These are phyloP conservation scores for Coptodon bakossiorum DNA, from an alignment of 2,113 vertebrate species.

Conservation along the genomic window DNA sequence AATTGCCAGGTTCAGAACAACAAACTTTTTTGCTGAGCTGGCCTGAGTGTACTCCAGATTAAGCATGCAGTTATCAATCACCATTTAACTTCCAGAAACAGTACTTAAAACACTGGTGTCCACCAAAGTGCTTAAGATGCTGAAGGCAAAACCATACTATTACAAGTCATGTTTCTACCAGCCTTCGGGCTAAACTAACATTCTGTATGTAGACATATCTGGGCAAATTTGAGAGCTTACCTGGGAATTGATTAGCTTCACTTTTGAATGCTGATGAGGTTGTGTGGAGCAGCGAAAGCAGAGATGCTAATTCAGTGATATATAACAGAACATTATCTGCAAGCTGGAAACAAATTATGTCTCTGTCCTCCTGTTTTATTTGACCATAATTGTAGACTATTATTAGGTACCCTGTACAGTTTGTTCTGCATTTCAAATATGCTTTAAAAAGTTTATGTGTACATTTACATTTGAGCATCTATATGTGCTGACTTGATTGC, in stretches of 20 bases:
- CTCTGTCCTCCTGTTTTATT: neutral
- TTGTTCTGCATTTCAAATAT: neutral
- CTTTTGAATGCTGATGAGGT: slow-evolving; percentile 2
- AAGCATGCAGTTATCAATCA: neutral
- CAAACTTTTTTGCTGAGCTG: neutral
- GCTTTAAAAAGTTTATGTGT: neutral
- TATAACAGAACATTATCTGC: neutral
- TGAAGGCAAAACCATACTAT: neutral
- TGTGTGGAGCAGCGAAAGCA: neutral
- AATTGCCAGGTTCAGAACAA: neutral
- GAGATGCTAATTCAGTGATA: neutral
- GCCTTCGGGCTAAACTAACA: neutral
- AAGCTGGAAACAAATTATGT: neutral
- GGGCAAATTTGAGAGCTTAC: neutral
- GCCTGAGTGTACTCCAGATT: neutral
- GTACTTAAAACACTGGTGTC: neutral
- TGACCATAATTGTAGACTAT: neutral
- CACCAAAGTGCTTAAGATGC: neutral
- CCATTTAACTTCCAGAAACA: neutral
- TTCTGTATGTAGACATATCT: neutral
- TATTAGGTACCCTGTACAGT: neutral
- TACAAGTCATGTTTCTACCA: neutral
- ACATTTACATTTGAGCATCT: neutral
- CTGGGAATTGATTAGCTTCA: neutral
- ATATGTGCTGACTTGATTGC: neutral